Base-by-base conservation (phyloP, 2,888 invertebrate species). In the Exephanes ischioxanthus region DNA sequence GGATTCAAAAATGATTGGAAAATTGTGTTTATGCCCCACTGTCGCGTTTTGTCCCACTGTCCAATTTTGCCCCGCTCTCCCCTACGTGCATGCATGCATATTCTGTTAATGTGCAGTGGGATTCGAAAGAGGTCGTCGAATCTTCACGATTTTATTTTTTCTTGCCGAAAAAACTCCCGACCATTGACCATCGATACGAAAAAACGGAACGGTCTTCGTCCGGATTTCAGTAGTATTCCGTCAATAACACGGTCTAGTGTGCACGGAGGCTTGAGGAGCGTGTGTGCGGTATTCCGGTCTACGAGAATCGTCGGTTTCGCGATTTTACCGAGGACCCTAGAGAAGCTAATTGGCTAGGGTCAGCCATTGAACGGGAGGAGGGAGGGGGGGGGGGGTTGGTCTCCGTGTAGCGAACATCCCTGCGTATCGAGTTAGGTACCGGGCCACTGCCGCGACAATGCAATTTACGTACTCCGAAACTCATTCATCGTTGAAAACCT, bases 301-400 rank as follows among this genome's bases (percentile, higher is more conserved):
- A 37, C 66, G 19, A 22, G 75, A 19, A 51, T 85, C 53, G 89
- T 88, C 87, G 87, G 87, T 85, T 88, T 88, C 77, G 87, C 86
- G 85, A 89, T 90, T 90, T 86, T 86, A 89, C 90, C 87, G 86
- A 92, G 90, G 84, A 90, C 85, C 87, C 89, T 91, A 90, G 87
- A 90, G 63, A 90, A 89, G 85, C 89, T 92, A 92, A 92, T 92
- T 92, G 91, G 91, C 91, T 72, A 53, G 89, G 91, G 90, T 88
- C 90, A 89, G 90, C 89, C 89, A 90, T 91, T 89, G 88, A 80
- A 51, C 51, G 71, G 55, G 63, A 22, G 33, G 19, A 88, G 90
- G 1, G 41, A 45, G 45, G 45, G 45, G 45, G 3, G 11, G 45
- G 2, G 3, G 14, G 3, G 45, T 2, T 45, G 45, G 45, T 45